Base-by-base conservation (phyloP, 2,888 invertebrate genomes). In the Drosophila meridiana region DNA sequence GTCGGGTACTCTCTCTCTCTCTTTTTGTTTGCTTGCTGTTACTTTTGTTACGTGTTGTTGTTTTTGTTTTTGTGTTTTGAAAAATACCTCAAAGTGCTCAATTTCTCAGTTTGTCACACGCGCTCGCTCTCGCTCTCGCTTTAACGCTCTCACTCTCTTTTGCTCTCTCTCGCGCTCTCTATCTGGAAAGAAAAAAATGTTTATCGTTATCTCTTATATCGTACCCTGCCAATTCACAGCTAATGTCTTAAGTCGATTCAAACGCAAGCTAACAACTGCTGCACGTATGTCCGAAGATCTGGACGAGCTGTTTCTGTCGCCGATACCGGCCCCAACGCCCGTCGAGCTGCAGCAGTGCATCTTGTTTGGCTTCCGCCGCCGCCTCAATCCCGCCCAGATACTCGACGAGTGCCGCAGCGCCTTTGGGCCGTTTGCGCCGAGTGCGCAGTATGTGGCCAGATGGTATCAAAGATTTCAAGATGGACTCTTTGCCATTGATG, bases 381-480 rank as follows among this genome's bases (percentile, higher is more conserved):
- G 85, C 48, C 82, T 89, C 70, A 76, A 87, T 73, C 87, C 87
- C 65, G 64, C 52, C 69, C 87, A 87, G 64, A 89, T 87, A 69
- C 70, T 87, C 42, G 85, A 85, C n/a, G 87, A 87, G 52, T 87
- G 87, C 57, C 83, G 82, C 72, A 82, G 69, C 52, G 87, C 87
- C 55, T 87, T 87, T 50, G 87, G 87, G 6, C 83, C 89, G 32
- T 85, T 87, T 73, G 83, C 87, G 50, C 87, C 87, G 20, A 87
- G 76, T 77, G 80, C 83, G 11, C 78, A 80, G 70, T 87, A 89
- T 65, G 87, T 87, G 80, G 74, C 83, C 61, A 76, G 73, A 57
- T 87, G 87, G 87, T 89, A 85, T 75, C 87, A 87, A 52, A 76
- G 83, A 42, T 87, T 87, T 66, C 87, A 87, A 65, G 83, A 84